phyloP scores from a whole-genome alignment of 2,113 vertebrate genomes.

The Lagopus muta region DNA sequence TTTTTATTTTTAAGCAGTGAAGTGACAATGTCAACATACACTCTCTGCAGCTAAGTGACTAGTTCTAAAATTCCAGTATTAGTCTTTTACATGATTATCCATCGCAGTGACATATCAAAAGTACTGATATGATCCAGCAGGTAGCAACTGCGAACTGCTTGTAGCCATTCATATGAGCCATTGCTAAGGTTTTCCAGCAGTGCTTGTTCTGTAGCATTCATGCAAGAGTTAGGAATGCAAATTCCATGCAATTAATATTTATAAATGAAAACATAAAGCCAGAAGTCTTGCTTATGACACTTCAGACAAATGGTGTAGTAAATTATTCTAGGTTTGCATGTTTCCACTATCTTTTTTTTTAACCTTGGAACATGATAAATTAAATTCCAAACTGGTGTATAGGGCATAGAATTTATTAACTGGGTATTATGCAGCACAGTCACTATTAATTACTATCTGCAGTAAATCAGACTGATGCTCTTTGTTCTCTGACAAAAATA shows the following conservation, averaged over 20 bases:
- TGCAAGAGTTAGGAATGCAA: not conserved
- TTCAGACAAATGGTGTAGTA: not conserved
- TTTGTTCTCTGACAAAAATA: constrained; percentile 22
- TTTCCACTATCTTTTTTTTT: not conserved
- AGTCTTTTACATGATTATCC: not conserved
- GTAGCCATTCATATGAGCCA: not conserved
- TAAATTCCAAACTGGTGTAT: not conserved
- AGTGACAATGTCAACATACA: not conserved
- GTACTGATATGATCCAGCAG: not conserved
- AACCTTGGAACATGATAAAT: constrained; percentile 9
- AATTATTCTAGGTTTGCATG: not conserved
- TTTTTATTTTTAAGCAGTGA: not conserved
- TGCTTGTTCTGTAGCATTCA: constrained; percentile 1
- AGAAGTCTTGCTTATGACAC: not conserved
- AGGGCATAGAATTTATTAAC: constrained; percentile 39
- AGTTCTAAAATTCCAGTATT: not conserved
- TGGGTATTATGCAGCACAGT: not conserved
- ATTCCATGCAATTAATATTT: not conserved
- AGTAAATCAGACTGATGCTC: constrained; percentile 42
- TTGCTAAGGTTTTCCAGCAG: not conserved
- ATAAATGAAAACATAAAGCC: not conserved
- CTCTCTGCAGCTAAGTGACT: not conserved
- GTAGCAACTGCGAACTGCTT: not conserved
- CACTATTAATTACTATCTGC: constrained; percentile 44
- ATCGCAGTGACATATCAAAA: not conserved